Evolutionary conservation across 2,888 invertebrate species (phyloP).

Genomic region (Protodeltote pygarga): DNA sequence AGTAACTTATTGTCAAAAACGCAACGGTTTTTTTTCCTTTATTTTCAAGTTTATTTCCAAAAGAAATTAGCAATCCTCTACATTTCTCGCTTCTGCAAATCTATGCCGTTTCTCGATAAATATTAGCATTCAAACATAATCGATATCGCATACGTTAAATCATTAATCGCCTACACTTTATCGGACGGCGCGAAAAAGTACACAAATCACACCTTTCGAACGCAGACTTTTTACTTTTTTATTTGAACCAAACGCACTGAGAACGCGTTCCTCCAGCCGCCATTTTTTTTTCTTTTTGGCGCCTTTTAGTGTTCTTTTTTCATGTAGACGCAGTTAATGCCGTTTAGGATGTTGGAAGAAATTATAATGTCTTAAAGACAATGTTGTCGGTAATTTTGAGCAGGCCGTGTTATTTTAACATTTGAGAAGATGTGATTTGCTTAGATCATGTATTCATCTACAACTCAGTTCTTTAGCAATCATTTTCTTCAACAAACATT

Average conservation of each 20-base stretch:
- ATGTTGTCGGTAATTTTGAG: conserved; percentile 7
- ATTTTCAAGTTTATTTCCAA: too few species aligned
- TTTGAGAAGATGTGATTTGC: too few species aligned
- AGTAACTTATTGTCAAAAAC: too few species aligned
- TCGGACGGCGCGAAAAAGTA: conserved; percentile 77
- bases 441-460: too few species aligned
- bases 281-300: conserved; percentile 57
- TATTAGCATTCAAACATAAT: conserved; percentile 59
- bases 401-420: neutral
- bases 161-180: conserved; percentile 73
- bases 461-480: too few species aligned
- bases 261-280: conserved; percentile 71
- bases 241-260: conserved; percentile 56
- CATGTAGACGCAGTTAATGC: conserved; percentile 60
- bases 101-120: conserved; percentile 22
- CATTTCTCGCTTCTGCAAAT: conserved; percentile 20
- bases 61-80: conserved; percentile 16
- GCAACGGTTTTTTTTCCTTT: too few species aligned
- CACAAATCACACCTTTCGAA: conserved; percentile 82
- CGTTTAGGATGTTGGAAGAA: conserved; percentile 40
- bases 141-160: conserved; percentile 71
- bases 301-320: conserved; percentile 59
- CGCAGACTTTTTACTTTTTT: conserved; percentile 58
- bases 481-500: too few species aligned
- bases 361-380: conserved; percentile 22